phyloP scores from a whole-genome alignment of 2,797 vertebrate genomes.

The Odontamblyopus lacepedii region DNA sequence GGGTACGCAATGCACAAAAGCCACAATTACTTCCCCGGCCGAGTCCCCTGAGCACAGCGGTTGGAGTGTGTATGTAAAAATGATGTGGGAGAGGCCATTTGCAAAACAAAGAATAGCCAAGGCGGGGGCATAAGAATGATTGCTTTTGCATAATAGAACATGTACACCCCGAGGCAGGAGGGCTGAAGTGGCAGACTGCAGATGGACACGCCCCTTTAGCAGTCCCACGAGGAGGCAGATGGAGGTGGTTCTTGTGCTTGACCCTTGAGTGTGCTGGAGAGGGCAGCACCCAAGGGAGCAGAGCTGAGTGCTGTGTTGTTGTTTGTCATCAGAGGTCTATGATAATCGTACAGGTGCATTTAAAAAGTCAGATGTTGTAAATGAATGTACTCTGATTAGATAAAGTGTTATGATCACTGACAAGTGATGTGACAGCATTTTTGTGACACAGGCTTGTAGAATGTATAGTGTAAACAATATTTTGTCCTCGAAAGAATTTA shows the following conservation, averaged over 20 bases:
- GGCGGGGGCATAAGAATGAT: slow-evolving; percentile 49
- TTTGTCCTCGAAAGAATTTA: too few relatives aligned
- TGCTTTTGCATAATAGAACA: slow-evolving; percentile 65
- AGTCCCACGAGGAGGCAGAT: slow-evolving; percentile 53
- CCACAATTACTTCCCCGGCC: slow-evolving; percentile 72
- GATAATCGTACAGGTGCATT: not conserved
- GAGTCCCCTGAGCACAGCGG: slow-evolving; percentile 63
- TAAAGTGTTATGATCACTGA: too few relatives aligned
- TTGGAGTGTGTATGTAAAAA: slow-evolving; percentile 74
- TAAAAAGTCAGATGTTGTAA: not conserved
- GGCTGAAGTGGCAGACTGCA: slow-evolving; percentile 55
- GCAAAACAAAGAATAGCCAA: slow-evolving; percentile 71
- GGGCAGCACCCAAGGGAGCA: slow-evolving; percentile 15
- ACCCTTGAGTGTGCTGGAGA: slow-evolving; percentile 42
- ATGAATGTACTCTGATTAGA: too few relatives aligned
- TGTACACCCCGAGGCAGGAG: slow-evolving; percentile 61
- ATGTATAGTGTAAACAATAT: too few relatives aligned
- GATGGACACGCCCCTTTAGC: slow-evolving; percentile 41
- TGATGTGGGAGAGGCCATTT: slow-evolving; percentile 72
- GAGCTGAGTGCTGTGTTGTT: slow-evolving; percentile 1
- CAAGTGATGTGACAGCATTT: too few relatives aligned
- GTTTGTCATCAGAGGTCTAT: slow-evolving; percentile 3
- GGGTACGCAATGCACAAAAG: slow-evolving; percentile 63
- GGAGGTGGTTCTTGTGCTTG: slow-evolving; percentile 56
- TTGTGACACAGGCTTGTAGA: too few relatives aligned